phyloP scores from a whole-genome alignment of 2,797 vertebrate genomes.

The Hirundo rustica region DNA sequence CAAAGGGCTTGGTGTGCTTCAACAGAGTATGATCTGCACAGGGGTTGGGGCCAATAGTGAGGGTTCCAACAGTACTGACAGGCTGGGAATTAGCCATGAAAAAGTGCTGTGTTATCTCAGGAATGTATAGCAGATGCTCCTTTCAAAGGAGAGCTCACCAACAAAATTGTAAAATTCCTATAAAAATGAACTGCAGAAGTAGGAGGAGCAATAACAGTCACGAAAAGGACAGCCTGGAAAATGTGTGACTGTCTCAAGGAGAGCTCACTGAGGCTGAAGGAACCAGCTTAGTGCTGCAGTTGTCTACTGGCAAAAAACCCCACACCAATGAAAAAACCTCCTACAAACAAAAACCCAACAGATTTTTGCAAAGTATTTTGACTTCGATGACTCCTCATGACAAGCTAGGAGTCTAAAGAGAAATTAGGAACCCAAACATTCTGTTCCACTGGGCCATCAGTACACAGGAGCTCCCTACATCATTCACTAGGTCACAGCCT shows the following conservation, averaged over 20 bases:
- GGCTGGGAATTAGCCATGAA: neutral
- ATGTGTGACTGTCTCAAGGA: neutral
- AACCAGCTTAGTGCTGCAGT: neutral
- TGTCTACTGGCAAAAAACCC: neutral
- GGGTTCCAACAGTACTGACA: neutral
- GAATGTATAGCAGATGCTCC: neutral
- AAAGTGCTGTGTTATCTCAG: neutral
- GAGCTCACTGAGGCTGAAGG: neutral
- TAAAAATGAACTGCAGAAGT: neutral
- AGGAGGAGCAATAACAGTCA: neutral
- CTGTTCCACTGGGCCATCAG: neutral
- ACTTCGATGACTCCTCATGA: accelerated
- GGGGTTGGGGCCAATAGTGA: neutral
- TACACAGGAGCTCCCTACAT: neutral
- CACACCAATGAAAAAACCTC: neutral
- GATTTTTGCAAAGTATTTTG: neutral
- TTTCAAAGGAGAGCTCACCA: neutral
- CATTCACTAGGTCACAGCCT: neutral
- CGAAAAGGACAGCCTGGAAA: neutral
- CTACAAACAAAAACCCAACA: neutral
- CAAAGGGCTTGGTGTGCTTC: neutral
- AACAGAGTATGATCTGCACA: neutral
- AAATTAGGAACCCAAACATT: neutral
- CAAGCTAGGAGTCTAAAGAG: neutral
- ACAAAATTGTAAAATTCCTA: neutral